These are phyloP conservation scores for Hydropotes inermis DNA, from an alignment of 2,113 vertebrate genomes.

Conservation along the genomic window DNA sequence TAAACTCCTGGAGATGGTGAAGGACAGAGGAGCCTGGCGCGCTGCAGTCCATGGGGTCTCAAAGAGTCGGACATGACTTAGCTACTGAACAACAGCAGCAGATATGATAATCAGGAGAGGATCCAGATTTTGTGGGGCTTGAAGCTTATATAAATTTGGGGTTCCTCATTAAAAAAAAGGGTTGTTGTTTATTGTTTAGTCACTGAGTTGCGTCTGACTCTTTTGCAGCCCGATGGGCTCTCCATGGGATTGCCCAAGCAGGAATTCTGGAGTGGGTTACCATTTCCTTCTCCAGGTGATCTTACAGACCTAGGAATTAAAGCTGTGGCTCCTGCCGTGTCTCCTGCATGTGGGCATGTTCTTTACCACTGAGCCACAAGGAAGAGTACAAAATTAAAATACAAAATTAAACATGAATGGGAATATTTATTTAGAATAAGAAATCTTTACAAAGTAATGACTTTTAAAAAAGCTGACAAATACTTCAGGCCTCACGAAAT, in stretches of 20 bases:
- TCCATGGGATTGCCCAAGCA: background rate
- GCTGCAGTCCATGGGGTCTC: background rate
- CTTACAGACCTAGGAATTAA: background rate
- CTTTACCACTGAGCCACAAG: background rate
- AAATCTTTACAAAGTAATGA: background rate
- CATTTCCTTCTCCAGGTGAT: background rate
- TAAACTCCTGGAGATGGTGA: background rate
- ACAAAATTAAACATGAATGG: constrained; percentile 24
- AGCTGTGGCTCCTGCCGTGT: background rate
- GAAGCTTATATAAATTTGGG: background rate
- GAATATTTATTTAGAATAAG: constrained; percentile 13
- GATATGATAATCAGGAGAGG: background rate
- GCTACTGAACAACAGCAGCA: background rate
- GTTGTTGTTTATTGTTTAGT: background rate
- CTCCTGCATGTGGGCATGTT: background rate
- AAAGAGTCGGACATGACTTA: background rate
- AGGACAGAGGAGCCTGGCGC: background rate
- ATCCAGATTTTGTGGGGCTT: background rate
- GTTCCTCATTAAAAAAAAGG: background rate
- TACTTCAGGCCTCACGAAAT: background rate
- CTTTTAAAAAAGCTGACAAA: constrained; percentile 21
- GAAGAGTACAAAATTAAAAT: background rate
- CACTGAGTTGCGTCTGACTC: background rate
- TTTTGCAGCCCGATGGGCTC: background rate
- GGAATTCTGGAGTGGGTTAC: background rate